These are phyloP conservation scores for Barypeithes pellucidus DNA, from an alignment of 2,888 invertebrate species.

Conservation along the genomic window DNA sequence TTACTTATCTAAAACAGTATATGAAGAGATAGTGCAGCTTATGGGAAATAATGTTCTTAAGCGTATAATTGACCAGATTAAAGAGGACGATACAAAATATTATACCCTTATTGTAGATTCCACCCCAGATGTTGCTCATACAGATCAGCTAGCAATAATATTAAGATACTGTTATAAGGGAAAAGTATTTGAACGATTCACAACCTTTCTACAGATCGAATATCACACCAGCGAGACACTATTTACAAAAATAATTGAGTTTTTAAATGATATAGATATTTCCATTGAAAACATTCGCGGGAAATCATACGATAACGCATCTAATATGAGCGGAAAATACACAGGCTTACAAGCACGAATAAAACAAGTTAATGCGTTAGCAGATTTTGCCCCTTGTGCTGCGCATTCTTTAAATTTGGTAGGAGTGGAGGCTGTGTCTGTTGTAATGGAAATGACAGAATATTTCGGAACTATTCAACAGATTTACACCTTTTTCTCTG, in stretches of 20 bases:
- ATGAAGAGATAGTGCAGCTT: slow-evolving; percentile 11
- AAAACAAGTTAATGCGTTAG: slow-evolving; percentile 2
- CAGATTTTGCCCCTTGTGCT: slow-evolving; percentile 28
- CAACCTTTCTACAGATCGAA: neutral
- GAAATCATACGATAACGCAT: neutral
- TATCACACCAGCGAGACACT: neutral
- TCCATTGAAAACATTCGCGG: neutral
- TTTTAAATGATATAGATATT: neutral
- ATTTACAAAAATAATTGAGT: neutral
- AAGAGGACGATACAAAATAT: neutral
- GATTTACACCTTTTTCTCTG: slow-evolving; percentile 27
- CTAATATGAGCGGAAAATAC: slow-evolving; percentile 1
- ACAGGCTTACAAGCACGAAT: neutral
- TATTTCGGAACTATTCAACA: neutral
- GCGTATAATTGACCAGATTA: neutral
- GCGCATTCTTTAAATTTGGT: slow-evolving; percentile 19
- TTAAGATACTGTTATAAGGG: slow-evolving; percentile 12
- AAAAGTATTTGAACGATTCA: slow-evolving; percentile 1
- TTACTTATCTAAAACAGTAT: slow-evolving; percentile 6
- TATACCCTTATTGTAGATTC: slow-evolving; percentile 1
- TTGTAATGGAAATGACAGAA: neutral
- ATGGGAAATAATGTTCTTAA: neutral
- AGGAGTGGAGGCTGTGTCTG: slow-evolving; percentile 1
- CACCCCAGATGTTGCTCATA: neutral
- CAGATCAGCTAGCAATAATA: neutral